Conservation (phyloP, 1,140 invertebrate genomes). For the Drosophila pseudoobscura region DNA sequence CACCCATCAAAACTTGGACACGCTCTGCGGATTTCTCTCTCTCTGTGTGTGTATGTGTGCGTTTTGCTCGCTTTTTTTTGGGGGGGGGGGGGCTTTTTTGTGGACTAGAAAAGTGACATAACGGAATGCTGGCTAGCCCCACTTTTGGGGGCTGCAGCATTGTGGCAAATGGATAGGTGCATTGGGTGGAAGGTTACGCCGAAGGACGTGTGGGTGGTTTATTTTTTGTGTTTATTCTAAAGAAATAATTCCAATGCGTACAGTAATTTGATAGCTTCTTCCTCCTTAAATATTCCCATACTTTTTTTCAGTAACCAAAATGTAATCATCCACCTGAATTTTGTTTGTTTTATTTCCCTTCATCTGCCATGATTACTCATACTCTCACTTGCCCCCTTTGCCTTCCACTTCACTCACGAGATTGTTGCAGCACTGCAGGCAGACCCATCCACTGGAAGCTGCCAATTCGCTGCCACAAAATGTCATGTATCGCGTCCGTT, state of each 20-base stretch:
- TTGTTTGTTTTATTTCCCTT: too few species aligned
- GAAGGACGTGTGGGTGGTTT: too few species aligned
- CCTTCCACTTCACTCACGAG: constrained; percentile 11
- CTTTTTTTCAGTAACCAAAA: too few species aligned
- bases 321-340: too few species aligned
- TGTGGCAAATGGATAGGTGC: too few species aligned
- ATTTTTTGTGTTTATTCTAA: too few species aligned
- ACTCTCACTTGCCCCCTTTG: constrained; percentile 59
- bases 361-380: not conserved
- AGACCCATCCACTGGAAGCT: constrained; percentile 36
- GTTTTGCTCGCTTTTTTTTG: not conserved
- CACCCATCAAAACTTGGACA: constrained; percentile 64
- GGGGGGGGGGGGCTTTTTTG: constrained; percentile 7
- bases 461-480: constrained; percentile 74
- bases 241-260: too few species aligned
- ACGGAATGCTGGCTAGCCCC: constrained; percentile 34
- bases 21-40: constrained; percentile 22
- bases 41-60: not conserved
- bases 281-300: too few species aligned
- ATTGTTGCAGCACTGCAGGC: constrained; percentile 32
- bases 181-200: too few species aligned
- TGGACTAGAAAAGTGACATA: constrained; percentile 61
- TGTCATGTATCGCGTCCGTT: constrained; percentile 77
- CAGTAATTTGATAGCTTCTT: too few species aligned
- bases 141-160: not conserved